These are phyloP conservation scores for Himantopus leucocephalus DNA, from an alignment of 2,113 vertebrate genomes.

Conservation along the genomic window DNA sequence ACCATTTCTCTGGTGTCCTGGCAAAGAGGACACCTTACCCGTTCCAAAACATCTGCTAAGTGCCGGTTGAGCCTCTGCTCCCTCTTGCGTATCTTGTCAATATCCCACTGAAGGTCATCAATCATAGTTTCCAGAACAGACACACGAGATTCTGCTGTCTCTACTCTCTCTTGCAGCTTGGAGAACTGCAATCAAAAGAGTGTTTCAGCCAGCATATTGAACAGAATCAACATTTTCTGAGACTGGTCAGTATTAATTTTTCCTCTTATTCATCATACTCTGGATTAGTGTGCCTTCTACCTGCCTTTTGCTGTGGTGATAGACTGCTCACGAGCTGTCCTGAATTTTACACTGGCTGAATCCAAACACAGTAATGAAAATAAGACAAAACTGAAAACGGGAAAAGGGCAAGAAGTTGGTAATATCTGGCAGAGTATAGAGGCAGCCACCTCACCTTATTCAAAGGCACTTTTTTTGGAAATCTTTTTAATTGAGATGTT, in stretches of 20 bases:
- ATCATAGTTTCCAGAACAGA: constrained; percentile 90
- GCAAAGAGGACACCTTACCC: constrained; percentile 71
- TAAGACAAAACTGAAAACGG: not conserved
- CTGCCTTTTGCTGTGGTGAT: not conserved
- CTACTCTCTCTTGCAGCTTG: constrained; percentile 85
- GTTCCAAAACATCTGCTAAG: constrained; percentile 89
- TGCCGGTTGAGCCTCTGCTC: constrained; percentile 93
- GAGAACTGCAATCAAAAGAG: constrained; percentile 68
- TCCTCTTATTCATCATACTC: not conserved
- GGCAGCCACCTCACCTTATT: not conserved
- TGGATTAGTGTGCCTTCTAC: not conserved
- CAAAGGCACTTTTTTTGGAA: not conserved
- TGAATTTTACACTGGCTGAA: not conserved
- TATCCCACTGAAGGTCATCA: constrained; percentile 97
- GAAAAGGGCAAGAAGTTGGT: not conserved
- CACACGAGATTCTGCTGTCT: constrained; percentile 89
- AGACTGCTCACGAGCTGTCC: not conserved
- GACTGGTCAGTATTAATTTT: not conserved
- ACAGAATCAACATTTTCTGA: not conserved
- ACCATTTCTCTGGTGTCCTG: not conserved
- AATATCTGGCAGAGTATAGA: not conserved
- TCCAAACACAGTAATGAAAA: not conserved
- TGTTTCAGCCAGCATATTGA: not conserved
- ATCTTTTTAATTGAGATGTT: not conserved
- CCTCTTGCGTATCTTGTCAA: constrained; percentile 92